Evolutionary conservation across 2,888 invertebrate genomes (phyloP), one percentile per base, ranked within the genome.

Genomic region (Cryptus viduatorius): DNA sequence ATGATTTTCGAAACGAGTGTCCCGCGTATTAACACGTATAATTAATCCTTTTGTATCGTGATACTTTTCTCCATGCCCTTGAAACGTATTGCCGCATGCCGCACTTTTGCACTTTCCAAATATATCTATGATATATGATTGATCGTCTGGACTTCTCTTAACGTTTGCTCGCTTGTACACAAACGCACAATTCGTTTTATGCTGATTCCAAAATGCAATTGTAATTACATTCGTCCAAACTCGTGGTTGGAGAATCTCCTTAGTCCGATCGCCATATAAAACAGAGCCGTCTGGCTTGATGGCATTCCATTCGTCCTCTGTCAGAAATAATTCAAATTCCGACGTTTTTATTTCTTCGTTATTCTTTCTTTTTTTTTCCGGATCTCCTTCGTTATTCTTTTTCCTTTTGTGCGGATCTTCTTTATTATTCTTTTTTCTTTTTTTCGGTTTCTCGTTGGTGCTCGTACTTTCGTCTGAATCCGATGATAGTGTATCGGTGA

Each of bases 161-260:
- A 83, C 73, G 29, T 83, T 72, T 0, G 78, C 72, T 67, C 73
- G 72, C 24, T 86, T 71, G 12, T 78, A 83, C 1, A 73, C 56
- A 48, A 85, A 85, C 12, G 80, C 77, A 59, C 81, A 81, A 12
- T 68, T 67, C 2, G 76, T 12, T 61, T 78, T 56, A 1, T 77
- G 64, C n/a, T 82, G 71, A 10, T 53, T 16, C 37, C 68, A 64
- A 4, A 85, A 29, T 42, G 67, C 65, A 3, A 77, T 48, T 19
- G 73, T 46, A 1, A 85, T 12, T 1, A 59, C 67, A 16, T 75
- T 79, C 14, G 85, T 79, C 85, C 83, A 85, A 4, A 71, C 69
- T 10, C 73, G 37, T 16, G 53, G 79, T 12, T 16, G 53, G 10
- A 81, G 53, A 12, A 81, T 80, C 4, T 64, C 72, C 37, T 12